phyloP scores from a whole-genome alignment of 2,797 vertebrate species.

The Cirrhinus molitorella region DNA sequence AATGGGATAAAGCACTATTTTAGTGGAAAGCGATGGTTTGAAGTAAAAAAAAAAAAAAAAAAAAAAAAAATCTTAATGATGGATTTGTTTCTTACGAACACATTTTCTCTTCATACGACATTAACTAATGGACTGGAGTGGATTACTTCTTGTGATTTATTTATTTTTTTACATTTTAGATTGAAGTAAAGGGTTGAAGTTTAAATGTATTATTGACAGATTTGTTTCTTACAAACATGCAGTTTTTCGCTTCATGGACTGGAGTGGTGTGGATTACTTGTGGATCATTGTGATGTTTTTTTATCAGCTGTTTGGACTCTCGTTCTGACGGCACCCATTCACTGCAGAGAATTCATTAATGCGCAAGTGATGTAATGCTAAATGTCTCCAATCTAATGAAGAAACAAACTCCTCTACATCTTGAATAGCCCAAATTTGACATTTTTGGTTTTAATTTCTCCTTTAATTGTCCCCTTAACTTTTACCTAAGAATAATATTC shows the following conservation, averaged over 20 bases:
- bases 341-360: background rate
- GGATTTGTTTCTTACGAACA: too few species aligned
- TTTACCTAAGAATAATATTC: background rate
- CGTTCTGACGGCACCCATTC: background rate
- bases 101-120: background rate
- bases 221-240: too few species aligned
- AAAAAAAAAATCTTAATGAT: too few species aligned
- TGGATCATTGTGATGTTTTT: background rate
- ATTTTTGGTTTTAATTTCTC: background rate
- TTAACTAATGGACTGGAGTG: background rate
- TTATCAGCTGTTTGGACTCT: background rate
- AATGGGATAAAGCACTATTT: too few species aligned
- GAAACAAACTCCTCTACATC: background rate
- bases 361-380: background rate
- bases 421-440: background rate
- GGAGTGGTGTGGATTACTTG: too few species aligned
- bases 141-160: too few species aligned
- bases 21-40: too few species aligned
- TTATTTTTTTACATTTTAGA: too few species aligned
- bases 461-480: background rate
- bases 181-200: too few species aligned
- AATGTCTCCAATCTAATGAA: background rate
- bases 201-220: too few species aligned
- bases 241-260: too few species aligned
- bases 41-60: too few species aligned